phyloP scores from a whole-genome alignment of 2,797 vertebrate genomes.

The Dicrostonyx torquatus region DNA sequence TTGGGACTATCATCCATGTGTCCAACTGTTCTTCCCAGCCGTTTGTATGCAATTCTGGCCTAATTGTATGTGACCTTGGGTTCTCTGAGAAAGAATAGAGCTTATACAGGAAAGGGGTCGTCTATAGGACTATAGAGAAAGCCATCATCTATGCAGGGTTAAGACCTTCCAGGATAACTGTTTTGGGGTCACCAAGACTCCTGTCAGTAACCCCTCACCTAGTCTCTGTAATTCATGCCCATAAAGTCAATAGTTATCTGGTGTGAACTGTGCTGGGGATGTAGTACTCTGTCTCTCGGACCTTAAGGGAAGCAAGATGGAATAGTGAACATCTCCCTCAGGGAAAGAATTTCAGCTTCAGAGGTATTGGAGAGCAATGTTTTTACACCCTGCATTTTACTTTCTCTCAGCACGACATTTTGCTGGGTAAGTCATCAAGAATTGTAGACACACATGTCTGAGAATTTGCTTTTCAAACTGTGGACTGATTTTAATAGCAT shows the following conservation, averaged over 20 bases:
- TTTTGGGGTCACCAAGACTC: background rate
- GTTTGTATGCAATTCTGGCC: background rate
- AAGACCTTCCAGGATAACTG: background rate
- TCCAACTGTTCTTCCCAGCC: background rate
- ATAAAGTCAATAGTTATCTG: background rate
- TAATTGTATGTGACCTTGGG: background rate
- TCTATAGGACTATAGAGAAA: background rate
- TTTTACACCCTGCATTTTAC: slow-evolving; percentile 75
- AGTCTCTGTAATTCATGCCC: no score
- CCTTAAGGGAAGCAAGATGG: background rate
- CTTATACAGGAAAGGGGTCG: background rate
- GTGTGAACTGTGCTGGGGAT: background rate
- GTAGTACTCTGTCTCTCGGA: background rate
- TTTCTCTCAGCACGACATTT: slow-evolving; percentile 78
- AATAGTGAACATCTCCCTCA: background rate
- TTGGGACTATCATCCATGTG: background rate
- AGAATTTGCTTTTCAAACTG: slow-evolving; percentile 84
- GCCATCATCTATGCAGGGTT: background rate
- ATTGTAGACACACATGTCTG: slow-evolving; percentile 83
- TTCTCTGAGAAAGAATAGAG: background rate
- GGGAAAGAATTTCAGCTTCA: background rate
- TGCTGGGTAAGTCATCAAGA: slow-evolving; percentile 80
- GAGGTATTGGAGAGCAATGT: slow-evolving; percentile 74
- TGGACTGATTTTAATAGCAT: slow-evolving; percentile 83
- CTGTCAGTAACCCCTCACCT: background rate